A percentile compares a stretch with the other conserved stretches of the same genome.
Conservation (phyloP, 2,797 vertebrate species). For the Hozukius guyotensis region DNA sequence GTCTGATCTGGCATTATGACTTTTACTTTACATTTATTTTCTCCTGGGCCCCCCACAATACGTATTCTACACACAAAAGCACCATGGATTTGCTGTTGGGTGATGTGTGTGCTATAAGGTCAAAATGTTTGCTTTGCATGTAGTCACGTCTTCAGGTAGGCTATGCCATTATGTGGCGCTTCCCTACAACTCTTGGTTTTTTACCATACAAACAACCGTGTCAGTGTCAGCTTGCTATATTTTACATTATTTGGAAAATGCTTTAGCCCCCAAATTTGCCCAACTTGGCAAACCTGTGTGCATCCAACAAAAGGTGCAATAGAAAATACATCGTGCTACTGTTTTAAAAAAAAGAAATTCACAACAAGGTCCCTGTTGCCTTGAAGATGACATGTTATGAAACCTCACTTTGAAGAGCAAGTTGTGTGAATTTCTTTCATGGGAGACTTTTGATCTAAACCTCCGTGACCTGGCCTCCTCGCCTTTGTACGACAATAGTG, state of each 20-base stretch:
- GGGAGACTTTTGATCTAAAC: constrained; percentile 43
- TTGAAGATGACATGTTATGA: neutral
- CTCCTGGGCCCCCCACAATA: neutral
- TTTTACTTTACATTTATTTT: constrained; percentile 61
- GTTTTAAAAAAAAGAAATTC: neutral
- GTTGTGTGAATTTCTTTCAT: constrained; percentile 20
- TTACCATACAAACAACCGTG: constrained; percentile 38
- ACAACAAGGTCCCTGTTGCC: constrained; percentile 1
- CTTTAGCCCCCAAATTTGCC: constrained; percentile 34
- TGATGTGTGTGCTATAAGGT: neutral
- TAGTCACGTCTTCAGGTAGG: neutral
- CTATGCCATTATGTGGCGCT: constrained; percentile 12
- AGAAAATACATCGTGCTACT: constrained; percentile 24
- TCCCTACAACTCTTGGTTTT: constrained; percentile 32
- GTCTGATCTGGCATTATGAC: constrained; percentile 81
- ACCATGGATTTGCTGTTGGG: neutral
- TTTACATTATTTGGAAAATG: constrained; percentile 36
- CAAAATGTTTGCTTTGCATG: neutral
- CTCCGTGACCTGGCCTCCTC: constrained; percentile 13
- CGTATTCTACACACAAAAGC: neutral
- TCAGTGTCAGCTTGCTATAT: constrained; percentile 48
- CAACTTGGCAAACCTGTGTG: constrained; percentile 44
- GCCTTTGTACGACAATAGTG: neutral
- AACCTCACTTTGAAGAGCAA: constrained; percentile 31
- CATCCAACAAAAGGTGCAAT: constrained; percentile 21